These are phyloP conservation scores for Tenrec ecaudatus DNA, from an alignment of 2,113 vertebrate genomes.

Conservation along the genomic window DNA sequence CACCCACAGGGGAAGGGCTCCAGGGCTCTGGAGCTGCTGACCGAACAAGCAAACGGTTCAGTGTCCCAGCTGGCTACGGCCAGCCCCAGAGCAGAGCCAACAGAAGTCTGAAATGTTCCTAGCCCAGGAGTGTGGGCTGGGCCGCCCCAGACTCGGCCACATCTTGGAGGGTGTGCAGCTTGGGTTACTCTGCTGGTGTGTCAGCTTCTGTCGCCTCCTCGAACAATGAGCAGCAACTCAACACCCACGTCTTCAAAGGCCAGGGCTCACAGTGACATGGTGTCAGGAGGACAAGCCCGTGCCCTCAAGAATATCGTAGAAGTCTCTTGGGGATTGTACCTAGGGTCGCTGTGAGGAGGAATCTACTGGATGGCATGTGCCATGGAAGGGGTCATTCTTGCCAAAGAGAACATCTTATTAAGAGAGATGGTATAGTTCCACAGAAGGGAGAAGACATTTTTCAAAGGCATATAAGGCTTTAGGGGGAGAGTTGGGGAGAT, in stretches of 20 bases:
- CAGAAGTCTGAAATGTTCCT: not conserved
- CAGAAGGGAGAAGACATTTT: not conserved
- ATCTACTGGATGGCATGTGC: too few species aligned
- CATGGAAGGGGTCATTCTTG: too few species aligned
- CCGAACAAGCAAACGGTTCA: constrained; percentile 42
- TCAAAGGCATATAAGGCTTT: not conserved
- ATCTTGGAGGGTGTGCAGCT: not conserved
- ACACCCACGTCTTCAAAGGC: not conserved
- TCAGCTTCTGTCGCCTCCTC: not conserved
- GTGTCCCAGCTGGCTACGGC: constrained; percentile 8
- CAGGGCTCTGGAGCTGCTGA: not conserved
- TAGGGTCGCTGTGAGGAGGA: too few species aligned
- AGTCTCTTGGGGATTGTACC: not conserved
- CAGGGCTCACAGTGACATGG: not conserved
- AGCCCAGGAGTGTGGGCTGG: not conserved
- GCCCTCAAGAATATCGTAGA: not conserved
- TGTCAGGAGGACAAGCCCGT: not conserved
- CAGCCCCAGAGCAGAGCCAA: constrained; percentile 1
- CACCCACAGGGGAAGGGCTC: constrained; percentile 44
- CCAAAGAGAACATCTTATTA: not conserved
- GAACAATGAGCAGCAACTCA: not conserved
- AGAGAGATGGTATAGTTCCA: not conserved
- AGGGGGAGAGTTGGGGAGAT: not conserved
- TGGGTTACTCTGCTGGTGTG: not conserved
- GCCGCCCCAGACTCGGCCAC: not conserved